These are phyloP conservation scores for Drosophila anomelani DNA, from an alignment of 2,888 invertebrate genomes.

Conservation along the genomic window DNA sequence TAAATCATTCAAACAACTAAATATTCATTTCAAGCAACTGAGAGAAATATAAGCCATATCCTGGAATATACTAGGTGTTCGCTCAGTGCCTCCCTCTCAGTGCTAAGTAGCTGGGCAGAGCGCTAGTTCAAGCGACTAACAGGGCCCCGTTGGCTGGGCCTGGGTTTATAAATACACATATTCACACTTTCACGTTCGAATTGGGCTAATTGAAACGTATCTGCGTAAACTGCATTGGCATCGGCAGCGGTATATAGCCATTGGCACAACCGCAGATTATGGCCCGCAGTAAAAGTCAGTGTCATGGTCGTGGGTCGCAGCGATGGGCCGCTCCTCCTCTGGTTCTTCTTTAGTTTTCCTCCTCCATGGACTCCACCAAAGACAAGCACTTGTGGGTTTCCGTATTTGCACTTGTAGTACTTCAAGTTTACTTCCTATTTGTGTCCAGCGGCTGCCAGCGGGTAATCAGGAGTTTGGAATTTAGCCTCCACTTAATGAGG, in stretches of 20 bases:
- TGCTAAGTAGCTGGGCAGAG: slow-evolving; percentile 27
- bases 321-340: slow-evolving; percentile 44
- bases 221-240: slow-evolving; percentile 72
- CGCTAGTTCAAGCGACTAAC: slow-evolving; percentile 25
- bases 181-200: slow-evolving; percentile 76
- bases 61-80: not conserved
- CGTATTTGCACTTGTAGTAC: slow-evolving; percentile 23
- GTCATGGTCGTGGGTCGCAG: slow-evolving; percentile 72
- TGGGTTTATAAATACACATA: slow-evolving; percentile 69
- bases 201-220: slow-evolving; percentile 80
- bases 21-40: not conserved
- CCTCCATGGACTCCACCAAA: slow-evolving; percentile 16
- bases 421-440: slow-evolving; percentile 54
- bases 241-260: slow-evolving; percentile 46
- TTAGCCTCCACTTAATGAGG: not conserved
- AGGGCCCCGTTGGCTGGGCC: slow-evolving; percentile 18
- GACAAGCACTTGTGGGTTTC: slow-evolving; percentile 33
- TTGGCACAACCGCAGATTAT: slow-evolving; percentile 33
- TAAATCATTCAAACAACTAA: not conserved
- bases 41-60: no score
- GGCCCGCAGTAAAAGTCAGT: slow-evolving; percentile 59
- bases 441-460: slow-evolving; percentile 17
- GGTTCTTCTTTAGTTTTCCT: not conserved
- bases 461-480: not conserved
- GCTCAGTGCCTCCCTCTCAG: slow-evolving; percentile 4